Evolutionary conservation across 2,888 invertebrate species (phyloP).

Genomic region (Erynnis tages): DNA sequence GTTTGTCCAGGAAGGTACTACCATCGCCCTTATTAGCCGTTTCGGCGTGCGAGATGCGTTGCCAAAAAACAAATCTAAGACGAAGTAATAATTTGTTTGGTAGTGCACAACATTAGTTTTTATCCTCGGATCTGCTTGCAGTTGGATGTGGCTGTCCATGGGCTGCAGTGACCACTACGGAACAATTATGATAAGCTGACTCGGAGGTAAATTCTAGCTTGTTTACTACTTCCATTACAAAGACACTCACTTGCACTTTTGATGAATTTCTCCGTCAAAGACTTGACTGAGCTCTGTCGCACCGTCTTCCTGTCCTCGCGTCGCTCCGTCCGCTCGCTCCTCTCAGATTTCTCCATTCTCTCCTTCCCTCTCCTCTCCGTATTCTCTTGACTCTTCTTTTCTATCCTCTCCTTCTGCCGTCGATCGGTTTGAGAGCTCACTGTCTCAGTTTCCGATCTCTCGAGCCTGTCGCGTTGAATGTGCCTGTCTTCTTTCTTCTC

Average conservation of each 20-base stretch:
- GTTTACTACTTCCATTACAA: no score
- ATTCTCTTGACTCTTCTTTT: conserved; percentile 32
- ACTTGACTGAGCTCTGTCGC: conserved; percentile 88
- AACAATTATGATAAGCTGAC: no score
- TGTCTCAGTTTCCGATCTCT: conserved; percentile 24
- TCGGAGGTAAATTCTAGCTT: no score
- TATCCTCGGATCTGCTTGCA: no score
- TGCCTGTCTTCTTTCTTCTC: conserved; percentile 30
- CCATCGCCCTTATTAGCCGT: no score
- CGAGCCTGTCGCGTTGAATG: conserved; percentile 14
- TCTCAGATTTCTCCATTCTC: conserved; percentile 45
- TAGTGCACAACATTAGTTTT: no score
- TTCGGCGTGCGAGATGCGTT: no score
- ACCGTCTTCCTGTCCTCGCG: conserved; percentile 63
- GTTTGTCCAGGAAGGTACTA: no score
- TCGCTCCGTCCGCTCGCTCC: conserved; percentile 40
- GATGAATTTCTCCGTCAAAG: conserved; percentile 89
- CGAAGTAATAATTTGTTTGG: no score
- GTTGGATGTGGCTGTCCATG: no score
- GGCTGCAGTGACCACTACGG: no score
- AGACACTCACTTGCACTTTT: conserved; percentile 82
- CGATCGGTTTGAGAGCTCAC: conserved; percentile 13
- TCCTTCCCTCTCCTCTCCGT: conserved; percentile 43
- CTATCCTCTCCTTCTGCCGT: conserved; percentile 15
- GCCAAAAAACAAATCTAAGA: no score